Evolutionary conservation across 1,140 invertebrate genomes (phyloP).

Genomic region (Ctenoplectra terminalis): DNA sequence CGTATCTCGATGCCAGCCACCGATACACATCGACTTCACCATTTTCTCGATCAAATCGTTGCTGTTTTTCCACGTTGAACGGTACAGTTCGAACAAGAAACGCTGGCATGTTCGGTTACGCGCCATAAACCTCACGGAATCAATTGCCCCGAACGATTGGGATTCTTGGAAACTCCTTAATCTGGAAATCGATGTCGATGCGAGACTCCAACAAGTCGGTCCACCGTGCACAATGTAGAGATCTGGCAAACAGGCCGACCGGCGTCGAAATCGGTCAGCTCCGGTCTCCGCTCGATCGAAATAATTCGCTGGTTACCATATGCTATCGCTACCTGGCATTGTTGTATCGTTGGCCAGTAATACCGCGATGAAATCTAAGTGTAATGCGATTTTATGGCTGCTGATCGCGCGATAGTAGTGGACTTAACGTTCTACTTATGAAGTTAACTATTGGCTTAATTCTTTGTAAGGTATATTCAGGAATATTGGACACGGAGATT

Average conservation of each 20-base stretch:
- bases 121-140: constrained; percentile 28
- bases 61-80: constrained; percentile 4
- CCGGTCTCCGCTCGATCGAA: constrained; percentile 7
- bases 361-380: constrained; percentile 33
- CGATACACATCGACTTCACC: neutral
- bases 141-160: constrained; percentile 29
- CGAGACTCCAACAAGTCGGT: neutral
- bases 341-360: constrained; percentile 56
- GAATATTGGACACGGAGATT: neutral
- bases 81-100: constrained; percentile 4
- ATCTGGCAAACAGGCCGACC: neutral
- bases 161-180: constrained; percentile 37
- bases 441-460: neutral
- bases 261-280: constrained; percentile 42
- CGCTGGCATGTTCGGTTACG: neutral
- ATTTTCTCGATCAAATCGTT: neutral
- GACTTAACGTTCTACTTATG: neutral
- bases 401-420: constrained; percentile 11
- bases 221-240: constrained; percentile 10
- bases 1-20: neutral
- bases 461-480: neutral
- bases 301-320: constrained; percentile 15
- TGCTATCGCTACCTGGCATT: constrained; percentile 24
- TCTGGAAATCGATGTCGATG: constrained; percentile 14
- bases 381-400: constrained; percentile 65